Conservation (phyloP, 92 coral and sea anemone genomes). For the Porites divaricata region DNA sequence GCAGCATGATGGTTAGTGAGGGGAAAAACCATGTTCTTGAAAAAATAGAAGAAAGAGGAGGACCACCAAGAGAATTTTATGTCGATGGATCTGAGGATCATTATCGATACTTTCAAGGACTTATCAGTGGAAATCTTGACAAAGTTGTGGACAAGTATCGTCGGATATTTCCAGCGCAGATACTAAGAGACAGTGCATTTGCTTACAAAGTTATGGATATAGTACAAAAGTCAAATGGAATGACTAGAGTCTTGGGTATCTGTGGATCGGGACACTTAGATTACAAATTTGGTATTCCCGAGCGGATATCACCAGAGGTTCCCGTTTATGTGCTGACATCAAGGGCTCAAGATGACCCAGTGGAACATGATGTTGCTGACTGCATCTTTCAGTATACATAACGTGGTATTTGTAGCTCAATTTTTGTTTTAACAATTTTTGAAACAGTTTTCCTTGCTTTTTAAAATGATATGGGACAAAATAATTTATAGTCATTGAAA, state of each 20-base stretch:
- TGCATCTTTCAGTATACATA: constrained; percentile 62
- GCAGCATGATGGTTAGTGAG: constrained; percentile 57
- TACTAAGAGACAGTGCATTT: constrained; percentile 79
- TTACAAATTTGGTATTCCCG: constrained; percentile 77
- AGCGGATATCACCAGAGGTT: constrained; percentile 63
- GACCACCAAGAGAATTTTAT: constrained; percentile 62
- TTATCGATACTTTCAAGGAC: constrained; percentile 77
- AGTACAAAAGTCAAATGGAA: constrained; percentile 55
- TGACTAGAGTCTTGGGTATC: constrained; percentile 63
- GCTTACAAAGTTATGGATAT: constrained; percentile 66
- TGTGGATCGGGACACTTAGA: constrained; percentile 88
- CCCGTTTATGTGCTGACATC: constrained; percentile 71
- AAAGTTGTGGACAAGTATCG: constrained; percentile 72
- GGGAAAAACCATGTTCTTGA: constrained; percentile 63
- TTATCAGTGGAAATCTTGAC: constrained; percentile 75
- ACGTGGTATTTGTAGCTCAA: neutral
- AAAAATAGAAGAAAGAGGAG: constrained; percentile 56
- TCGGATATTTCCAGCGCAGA: constrained; percentile 78
- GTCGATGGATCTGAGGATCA: constrained; percentile 82
- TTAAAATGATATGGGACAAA: too few species aligned
- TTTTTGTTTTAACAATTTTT: too few species aligned
- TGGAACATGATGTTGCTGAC: constrained; percentile 76
- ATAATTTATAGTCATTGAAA: too few species aligned
- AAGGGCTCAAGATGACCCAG: constrained; percentile 58
- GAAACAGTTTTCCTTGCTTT: too few species aligned